Base-by-base conservation (phyloP, 2,797 vertebrate species). In the Sebastes itinus region DNA sequence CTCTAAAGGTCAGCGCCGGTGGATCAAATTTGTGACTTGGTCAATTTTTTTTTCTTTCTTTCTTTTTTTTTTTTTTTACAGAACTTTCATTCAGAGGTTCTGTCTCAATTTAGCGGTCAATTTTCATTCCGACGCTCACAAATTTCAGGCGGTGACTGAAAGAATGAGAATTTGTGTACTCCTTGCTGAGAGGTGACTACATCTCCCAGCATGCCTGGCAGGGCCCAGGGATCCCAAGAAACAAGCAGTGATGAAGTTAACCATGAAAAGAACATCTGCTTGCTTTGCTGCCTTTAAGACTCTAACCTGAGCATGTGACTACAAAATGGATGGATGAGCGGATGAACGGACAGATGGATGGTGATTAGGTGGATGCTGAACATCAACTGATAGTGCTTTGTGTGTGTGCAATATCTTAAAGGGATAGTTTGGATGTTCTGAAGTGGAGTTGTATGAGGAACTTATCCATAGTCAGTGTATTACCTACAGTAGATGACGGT, bases 1-100 rank as follows among this genome's bases (percentile, higher is more conserved):
- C 82, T 80, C 18, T n/a, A 86, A 91, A 87, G 89, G 90, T 84
- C 86, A 87, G 23, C 22, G 33, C 65, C 3, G 33, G 59, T 63
- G 2, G 61, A 85, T 79, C 67, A 69, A 3, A 87, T 85, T 81
- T 81, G 64, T 78, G 75, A 63, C 54, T 67, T 60, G 33, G 49
- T 78, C 5, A 1, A 4, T 67, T 59, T 52, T 52, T 52, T 49
- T 49, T 65, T 65, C 32, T 27, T 30, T 38, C 5, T 38, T 38
- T 16, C 5, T 35, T 35, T 33, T 0, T 35, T 32, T 28, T 33
- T 32, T 22, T 54, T 66, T 60, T 22, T 22, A 68, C 59, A 35
- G 63, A 11, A 22, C 42, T 25, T 72, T 73, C 20, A 73, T 78
- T 72, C 77, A 55, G 20, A 62, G 72, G 2, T 32, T 72, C 65